A percentile compares a stretch with the other conserved stretches of the same genome.
These are phyloP conservation scores for Drosophila punjabiensis DNA, from an alignment of 1,140 invertebrate genomes.

Conservation along the genomic window DNA sequence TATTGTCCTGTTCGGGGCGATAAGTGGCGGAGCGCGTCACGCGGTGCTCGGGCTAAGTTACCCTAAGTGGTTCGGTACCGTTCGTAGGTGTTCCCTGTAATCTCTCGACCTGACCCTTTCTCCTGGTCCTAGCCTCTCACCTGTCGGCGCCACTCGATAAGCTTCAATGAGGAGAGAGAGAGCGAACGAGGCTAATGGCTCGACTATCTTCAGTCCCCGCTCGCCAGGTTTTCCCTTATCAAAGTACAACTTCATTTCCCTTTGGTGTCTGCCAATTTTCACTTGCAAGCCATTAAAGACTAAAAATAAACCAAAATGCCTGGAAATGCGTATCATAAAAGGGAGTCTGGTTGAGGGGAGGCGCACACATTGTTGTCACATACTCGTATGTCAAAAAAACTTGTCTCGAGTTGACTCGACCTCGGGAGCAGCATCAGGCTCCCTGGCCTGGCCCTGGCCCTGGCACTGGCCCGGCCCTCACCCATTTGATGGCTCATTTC, in stretches of 20 bases:
- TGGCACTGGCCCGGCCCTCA: constrained; percentile 18
- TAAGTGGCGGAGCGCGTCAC: constrained; percentile 53
- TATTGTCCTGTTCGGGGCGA: constrained; percentile 77
- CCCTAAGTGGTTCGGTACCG: constrained; percentile 60
- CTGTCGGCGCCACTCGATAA: constrained; percentile 69
- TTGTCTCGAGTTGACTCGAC: constrained; percentile 38
- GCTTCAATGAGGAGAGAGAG: constrained; percentile 11
- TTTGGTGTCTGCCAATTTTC: constrained; percentile 62
- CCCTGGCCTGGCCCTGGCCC: constrained; percentile 21
- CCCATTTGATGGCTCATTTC: constrained; percentile 73
- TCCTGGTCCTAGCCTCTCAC: constrained; percentile 30
- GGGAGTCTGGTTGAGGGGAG: constrained; percentile 29
- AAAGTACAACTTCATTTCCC: constrained; percentile 69
- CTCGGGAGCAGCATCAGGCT: constrained; percentile 51
- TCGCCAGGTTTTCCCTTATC: constrained; percentile 14
- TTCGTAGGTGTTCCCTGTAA: constrained; percentile 60
- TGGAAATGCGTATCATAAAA: constrained; percentile 61
- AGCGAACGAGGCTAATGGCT: constrained; percentile 49
- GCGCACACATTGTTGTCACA: constrained; percentile 69
- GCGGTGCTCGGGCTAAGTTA: constrained; percentile 6
- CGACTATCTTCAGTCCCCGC: constrained; percentile 7
- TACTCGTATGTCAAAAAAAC: constrained; percentile 64
- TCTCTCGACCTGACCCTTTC: constrained; percentile 63
- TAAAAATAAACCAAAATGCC: constrained; percentile 73
- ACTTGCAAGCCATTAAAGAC: constrained; percentile 41